These are phyloP conservation scores for Himalopsyche tibetana DNA, from an alignment of 2,888 invertebrate genomes.

Conservation along the genomic window DNA sequence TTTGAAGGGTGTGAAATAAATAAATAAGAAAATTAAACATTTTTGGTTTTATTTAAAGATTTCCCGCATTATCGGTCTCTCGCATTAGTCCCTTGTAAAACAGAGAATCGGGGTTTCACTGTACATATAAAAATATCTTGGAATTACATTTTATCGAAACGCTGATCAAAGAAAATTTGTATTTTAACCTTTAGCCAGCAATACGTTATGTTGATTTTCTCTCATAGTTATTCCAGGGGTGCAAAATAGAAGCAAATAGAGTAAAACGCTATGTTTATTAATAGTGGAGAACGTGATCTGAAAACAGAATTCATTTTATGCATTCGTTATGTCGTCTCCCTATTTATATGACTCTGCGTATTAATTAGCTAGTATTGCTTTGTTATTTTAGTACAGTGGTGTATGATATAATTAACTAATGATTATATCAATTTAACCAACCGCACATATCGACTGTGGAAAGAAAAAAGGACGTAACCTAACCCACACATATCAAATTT, in stretches of 20 bases:
- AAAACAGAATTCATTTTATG: conserved; percentile 4
- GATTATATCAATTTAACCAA: no score
- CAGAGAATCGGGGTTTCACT: no score
- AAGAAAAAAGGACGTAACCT: no score
- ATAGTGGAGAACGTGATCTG: conserved; percentile 2
- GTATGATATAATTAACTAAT: no score
- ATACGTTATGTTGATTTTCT: not conserved
- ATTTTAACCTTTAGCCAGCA: not conserved
- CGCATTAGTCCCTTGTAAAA: no score
- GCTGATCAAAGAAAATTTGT: not conserved
- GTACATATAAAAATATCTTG: no score
- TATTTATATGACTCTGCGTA: not conserved
- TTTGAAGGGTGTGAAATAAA: no score
- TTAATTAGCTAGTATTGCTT: conserved; percentile 17
- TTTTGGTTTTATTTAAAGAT: no score
- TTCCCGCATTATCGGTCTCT: no score
- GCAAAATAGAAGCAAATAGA: not conserved
- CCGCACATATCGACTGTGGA: no score
- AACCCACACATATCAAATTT: no score
- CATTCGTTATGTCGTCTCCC: not conserved
- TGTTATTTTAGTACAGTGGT: not conserved
- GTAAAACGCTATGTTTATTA: conserved; percentile 18
- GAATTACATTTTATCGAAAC: not conserved
- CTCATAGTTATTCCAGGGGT: not conserved
- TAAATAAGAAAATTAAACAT: no score